phyloP scores from a whole-genome alignment of 2,888 invertebrate genomes.

The Himalopsyche japonica region DNA sequence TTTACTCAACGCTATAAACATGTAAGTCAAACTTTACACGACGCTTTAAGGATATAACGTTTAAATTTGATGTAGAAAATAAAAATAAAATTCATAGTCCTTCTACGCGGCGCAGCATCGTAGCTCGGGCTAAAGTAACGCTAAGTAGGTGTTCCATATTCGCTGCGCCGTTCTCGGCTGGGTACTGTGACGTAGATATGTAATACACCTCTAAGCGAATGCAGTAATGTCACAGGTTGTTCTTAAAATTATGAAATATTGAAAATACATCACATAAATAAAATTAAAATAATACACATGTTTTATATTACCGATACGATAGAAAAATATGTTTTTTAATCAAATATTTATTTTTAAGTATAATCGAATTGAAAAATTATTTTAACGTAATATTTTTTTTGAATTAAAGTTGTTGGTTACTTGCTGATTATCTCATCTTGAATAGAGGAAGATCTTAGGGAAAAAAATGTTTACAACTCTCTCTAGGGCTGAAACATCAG shows the following conservation, averaged over 20 bases:
- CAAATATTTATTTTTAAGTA: too few species aligned
- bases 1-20: slow-evolving; percentile 33
- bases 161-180: background rate
- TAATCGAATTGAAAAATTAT: too few species aligned
- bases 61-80: slow-evolving; percentile 35
- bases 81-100: slow-evolving; percentile 36
- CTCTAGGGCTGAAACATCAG: too few species aligned
- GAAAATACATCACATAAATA: too few species aligned
- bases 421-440: too few species aligned
- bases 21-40: slow-evolving; percentile 36
- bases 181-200: background rate
- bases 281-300: too few species aligned
- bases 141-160: slow-evolving; percentile 21
- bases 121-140: background rate
- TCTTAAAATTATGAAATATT: background rate
- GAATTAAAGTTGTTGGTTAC: too few species aligned
- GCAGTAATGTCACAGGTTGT: background rate
- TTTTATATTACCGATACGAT: too few species aligned
- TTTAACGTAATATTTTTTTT: too few species aligned
- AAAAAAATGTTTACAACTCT: too few species aligned
- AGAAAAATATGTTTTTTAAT: too few species aligned
- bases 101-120: slow-evolving; percentile 24
- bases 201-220: background rate
- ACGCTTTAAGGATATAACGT: slow-evolving; percentile 34
- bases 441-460: too few species aligned